A percentile compares a stretch with the other conserved stretches of the same genome.
phyloP scores from a whole-genome alignment of 2,113 vertebrate species.

The Ochotona princeps region DNA sequence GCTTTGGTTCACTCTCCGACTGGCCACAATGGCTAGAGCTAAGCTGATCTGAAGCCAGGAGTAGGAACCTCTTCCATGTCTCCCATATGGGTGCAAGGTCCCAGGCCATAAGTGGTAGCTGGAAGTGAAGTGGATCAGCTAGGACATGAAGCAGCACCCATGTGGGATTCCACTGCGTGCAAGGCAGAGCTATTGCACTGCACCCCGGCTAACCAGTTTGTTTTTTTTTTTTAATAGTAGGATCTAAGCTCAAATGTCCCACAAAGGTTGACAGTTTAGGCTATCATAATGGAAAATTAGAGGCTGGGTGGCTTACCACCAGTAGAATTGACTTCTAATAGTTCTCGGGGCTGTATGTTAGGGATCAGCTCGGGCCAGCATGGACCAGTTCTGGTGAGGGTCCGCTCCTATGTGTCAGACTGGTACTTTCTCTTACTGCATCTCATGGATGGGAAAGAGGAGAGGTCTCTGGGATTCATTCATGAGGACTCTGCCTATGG shows the following conservation, averaged over 20 bases:
- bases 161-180: too few relatives aligned
- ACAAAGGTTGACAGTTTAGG: background rate
- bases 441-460: background rate
- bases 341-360: background rate
- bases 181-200: too few relatives aligned
- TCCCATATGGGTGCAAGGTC: too few relatives aligned
- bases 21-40: too few relatives aligned
- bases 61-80: too few relatives aligned
- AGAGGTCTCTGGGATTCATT: background rate
- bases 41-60: too few relatives aligned
- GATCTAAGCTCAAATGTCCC: background rate
- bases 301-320: background rate
- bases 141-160: too few relatives aligned
- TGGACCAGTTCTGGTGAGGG: background rate
- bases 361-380: background rate
- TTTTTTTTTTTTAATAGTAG: background rate
- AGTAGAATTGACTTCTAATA: background rate
- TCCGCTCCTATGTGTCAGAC: background rate
- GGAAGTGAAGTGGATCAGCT: too few relatives aligned
- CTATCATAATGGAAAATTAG: background rate
- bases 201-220: too few relatives aligned
- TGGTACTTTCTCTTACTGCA: background rate
- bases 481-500: background rate
- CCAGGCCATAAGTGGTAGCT: too few relatives aligned
- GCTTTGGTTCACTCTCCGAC: too few relatives aligned